Base-by-base conservation (phyloP, 2,888 invertebrate genomes). In the Hirtodrosophila confusa region DNA sequence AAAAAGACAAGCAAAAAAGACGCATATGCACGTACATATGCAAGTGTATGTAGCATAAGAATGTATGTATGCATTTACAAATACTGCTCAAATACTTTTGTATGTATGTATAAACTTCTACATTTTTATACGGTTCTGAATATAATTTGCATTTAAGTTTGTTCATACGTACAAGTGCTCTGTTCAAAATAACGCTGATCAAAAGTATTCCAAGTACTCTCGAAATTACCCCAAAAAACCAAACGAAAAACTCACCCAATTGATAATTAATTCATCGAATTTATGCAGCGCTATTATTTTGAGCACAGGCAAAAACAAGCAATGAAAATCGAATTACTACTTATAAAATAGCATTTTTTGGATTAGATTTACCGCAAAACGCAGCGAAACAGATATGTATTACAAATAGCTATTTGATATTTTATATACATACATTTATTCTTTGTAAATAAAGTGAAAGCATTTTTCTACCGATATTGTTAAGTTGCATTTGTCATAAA, bases 391-490 rank as follows among this genome's bases (percentile, higher is more conserved):
- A 50, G n/a, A 39, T 50, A 36, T 57, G 40, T 57, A 61, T 67
- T 48, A 54, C 45, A 43, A 44, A 74, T 51, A 23, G 29, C 45
- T 49, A 43, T 29, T 66, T 64, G 9, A 64, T 65, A 54, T 27
- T 12, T 39, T 50, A 48, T 53, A 53, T 27, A 40, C 7, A 53
- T 27, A 40, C 7, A 33, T 51, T 39, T 54, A 69, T 50, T 64
- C 50, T 41, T 49, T 64, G 70, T 75, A 73, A 73, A 73, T 75
- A 69, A 73, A 73, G n/a, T 56, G 33, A 69, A 69, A 41, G 36
- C 36, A 50, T 57, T 75, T 75, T 64, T 51, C 75, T 60, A 63
- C 27, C 53, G 27, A 40, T 54, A 69, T n/a, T 48, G 35, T 11
- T 51, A 48, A 63, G 11, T 55, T 43, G 9, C 8, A 40, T 23